Evolutionary conservation across 2,888 invertebrate genomes (phyloP).

Genomic region (Diaphora mendica): DNA sequence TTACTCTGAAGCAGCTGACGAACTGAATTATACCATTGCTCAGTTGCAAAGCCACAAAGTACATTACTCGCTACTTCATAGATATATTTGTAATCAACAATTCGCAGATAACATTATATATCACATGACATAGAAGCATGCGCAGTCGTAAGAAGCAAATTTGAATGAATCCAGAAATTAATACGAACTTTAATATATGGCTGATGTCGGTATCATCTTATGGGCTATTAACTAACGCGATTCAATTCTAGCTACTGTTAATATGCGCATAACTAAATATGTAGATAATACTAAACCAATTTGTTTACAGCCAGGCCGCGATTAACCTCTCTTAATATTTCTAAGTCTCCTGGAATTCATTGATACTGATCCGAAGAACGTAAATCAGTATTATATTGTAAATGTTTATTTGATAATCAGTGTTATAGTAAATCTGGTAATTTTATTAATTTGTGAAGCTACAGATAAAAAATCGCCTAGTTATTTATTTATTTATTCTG

Average conservation of each 20-base stretch:
- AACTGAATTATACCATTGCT: background rate
- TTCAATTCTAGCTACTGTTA: conserved; percentile 61
- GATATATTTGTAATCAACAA: conserved; percentile 33
- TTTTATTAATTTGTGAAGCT: background rate
- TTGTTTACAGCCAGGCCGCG: conserved; percentile 59
- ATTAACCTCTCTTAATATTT: conserved; percentile 56
- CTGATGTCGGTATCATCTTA: conserved; percentile 51
- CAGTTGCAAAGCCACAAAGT: conserved; percentile 28
- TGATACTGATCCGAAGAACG: conserved; percentile 29
- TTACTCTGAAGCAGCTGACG: background rate
- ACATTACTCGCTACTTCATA: conserved; percentile 30
- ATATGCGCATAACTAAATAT: conserved; percentile 69
- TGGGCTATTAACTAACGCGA: conserved; percentile 60
- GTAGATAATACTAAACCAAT: conserved; percentile 64
- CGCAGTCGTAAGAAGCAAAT: conserved; percentile 55
- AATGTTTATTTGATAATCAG: conserved; percentile 16
- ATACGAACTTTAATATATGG: conserved; percentile 56
- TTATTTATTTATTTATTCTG: background rate
- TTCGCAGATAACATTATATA: conserved; percentile 62
- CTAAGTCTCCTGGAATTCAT: conserved; percentile 40
- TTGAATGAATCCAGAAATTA: conserved; percentile 67
- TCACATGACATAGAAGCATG: conserved; percentile 54
- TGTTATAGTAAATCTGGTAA: conserved; percentile 7
- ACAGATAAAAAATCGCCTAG: background rate
- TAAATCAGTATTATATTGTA: conserved; percentile 34